A percentile compares a stretch with the other conserved stretches of the same genome.
phyloP scores from a whole-genome alignment of 2,888 invertebrate species.

The Desoria tigrina region DNA sequence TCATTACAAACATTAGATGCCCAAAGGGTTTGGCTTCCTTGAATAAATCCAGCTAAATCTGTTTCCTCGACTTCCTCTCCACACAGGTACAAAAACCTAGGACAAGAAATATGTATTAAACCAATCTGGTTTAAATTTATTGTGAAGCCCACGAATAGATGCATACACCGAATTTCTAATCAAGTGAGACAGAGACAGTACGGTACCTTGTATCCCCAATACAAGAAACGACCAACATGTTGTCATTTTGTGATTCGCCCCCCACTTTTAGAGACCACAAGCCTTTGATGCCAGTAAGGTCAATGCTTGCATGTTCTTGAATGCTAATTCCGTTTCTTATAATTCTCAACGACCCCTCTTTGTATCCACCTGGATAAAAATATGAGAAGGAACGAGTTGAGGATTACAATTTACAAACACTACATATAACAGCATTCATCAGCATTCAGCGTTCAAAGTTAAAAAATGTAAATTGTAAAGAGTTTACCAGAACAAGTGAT shows the following conservation, averaged over 20 bases:
- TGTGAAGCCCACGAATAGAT: too few relatives aligned
- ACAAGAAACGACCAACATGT: slow-evolving; percentile 89
- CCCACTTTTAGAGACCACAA: slow-evolving; percentile 92
- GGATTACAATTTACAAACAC: too few relatives aligned
- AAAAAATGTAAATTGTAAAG: background rate
- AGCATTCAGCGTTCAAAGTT: background rate
- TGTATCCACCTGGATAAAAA: slow-evolving; percentile 78
- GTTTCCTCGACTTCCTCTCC: slow-evolving; percentile 99
- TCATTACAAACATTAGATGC: slow-evolving; percentile 86
- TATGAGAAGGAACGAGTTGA: too few relatives aligned
- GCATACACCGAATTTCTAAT: too few relatives aligned
- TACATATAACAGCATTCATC: background rate
- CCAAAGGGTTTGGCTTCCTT: slow-evolving; percentile 89
- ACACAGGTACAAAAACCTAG: slow-evolving; percentile 62
- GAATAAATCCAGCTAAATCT: slow-evolving; percentile 85
- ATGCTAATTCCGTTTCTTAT: slow-evolving; percentile 99
- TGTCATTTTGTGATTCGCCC: slow-evolving; percentile 68
- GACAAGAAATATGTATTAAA: too few relatives aligned
- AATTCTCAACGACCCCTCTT: slow-evolving; percentile 94
- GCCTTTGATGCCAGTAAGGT: slow-evolving; percentile 94
- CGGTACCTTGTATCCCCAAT: slow-evolving; percentile 93
- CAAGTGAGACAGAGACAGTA: slow-evolving; percentile 11
- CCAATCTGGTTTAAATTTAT: too few relatives aligned
- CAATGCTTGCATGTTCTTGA: slow-evolving; percentile 96
- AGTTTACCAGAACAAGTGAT: slow-evolving; percentile 87